phyloP scores from a whole-genome alignment of 1,140 invertebrate genomes.

The Ptiloglossa arizonensis region DNA sequence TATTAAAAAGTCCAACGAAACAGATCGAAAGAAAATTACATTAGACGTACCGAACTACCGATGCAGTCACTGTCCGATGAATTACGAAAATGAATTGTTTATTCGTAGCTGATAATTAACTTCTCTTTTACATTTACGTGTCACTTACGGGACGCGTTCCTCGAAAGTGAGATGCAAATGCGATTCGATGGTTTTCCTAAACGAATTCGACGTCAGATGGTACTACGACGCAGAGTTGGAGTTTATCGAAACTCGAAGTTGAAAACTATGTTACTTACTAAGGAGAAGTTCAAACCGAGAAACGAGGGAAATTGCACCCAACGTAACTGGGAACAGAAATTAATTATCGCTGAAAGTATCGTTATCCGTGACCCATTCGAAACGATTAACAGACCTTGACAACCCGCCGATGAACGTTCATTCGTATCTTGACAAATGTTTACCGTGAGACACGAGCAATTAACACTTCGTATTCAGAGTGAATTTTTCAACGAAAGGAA shows the following conservation, averaged over 20 bases:
- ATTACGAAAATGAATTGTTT: background rate
- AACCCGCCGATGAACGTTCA: too few relatives aligned
- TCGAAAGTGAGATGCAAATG: slow-evolving; percentile 22
- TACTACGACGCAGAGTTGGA: slow-evolving; percentile 20
- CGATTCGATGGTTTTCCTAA: slow-evolving; percentile 22
- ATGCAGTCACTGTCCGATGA: background rate
- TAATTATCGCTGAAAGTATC: slow-evolving; percentile 8
- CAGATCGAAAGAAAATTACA: background rate
- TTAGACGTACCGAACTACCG: background rate
- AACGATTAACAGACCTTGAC: background rate
- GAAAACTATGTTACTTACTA: slow-evolving; percentile 34
- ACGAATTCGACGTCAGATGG: slow-evolving; percentile 46
- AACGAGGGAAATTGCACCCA: background rate
- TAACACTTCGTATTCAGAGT: too few relatives aligned
- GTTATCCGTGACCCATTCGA: background rate
- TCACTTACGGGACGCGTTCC: background rate
- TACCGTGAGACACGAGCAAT: too few relatives aligned
- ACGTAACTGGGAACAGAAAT: background rate
- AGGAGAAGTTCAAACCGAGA: slow-evolving; percentile 23
- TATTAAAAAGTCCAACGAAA: too few relatives aligned
- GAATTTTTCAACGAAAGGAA: too few relatives aligned
- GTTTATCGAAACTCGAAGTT: slow-evolving; percentile 28
- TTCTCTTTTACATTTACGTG: slow-evolving; percentile 2
- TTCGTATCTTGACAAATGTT: too few relatives aligned
- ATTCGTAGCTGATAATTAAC: slow-evolving; percentile 30